These are phyloP conservation scores for Drosophila eugracilis DNA, from an alignment of 1,140 invertebrate species.

Conservation along the genomic window DNA sequence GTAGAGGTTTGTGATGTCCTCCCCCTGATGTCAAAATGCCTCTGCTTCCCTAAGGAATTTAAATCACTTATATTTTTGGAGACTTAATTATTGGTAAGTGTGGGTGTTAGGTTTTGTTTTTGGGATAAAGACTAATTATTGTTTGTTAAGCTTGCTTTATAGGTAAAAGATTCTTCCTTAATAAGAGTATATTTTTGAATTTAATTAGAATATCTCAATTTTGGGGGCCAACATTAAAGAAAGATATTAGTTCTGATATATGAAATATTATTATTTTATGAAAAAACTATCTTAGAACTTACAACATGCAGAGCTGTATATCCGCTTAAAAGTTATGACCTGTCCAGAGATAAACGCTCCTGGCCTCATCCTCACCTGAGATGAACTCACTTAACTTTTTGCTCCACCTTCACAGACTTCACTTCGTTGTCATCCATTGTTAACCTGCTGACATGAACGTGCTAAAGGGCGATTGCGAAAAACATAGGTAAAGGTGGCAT, in stretches of 20 bases:
- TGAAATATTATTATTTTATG: background rate
- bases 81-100: slow-evolving; percentile 8
- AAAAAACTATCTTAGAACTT: background rate
- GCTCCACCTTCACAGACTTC: slow-evolving; percentile 25
- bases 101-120: background rate
- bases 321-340: background rate
- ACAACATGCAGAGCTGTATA: background rate
- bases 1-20: slow-evolving; percentile 4
- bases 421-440: slow-evolving; percentile 60
- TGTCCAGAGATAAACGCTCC: slow-evolving; percentile 13
- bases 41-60: slow-evolving; percentile 11
- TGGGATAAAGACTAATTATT: background rate
- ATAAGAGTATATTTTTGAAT: too few species aligned
- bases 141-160: too few species aligned
- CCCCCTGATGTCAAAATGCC: slow-evolving; percentile 23
- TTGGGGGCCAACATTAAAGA: too few species aligned
- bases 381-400: slow-evolving; percentile 51
- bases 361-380: slow-evolving; percentile 37
- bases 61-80: slow-evolving; percentile 13
- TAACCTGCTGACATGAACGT: slow-evolving; percentile 69
- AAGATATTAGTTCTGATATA: too few species aligned
- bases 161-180: too few species aligned
- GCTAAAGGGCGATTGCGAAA: slow-evolving; percentile 65
- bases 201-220: too few species aligned
- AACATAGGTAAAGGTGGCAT: background rate